Evolutionary conservation across 2,888 invertebrate genomes (phyloP), one percentile per base, ranked within the genome.

Genomic region (Megaustenia siamemsis): DNA sequence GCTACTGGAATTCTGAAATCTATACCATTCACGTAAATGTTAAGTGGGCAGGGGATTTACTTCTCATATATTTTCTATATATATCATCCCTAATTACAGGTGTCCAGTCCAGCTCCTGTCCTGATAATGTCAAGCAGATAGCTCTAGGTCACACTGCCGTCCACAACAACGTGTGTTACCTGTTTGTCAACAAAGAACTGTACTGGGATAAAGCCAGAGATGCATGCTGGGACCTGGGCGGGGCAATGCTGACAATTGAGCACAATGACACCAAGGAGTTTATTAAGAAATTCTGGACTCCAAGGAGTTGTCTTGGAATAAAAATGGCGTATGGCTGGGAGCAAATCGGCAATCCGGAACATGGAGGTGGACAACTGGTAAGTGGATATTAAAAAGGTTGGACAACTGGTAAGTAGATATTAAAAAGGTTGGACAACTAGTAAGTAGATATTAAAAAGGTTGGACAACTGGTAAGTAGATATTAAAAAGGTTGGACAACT

Each of bases 311-410:
- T 85, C 90, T 35, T 92, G 91, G 92, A 66, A 66, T 69, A 89
- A 86, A 45, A 88, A 90, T 71, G 91, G 92, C 21, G 91, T 91
- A 18, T 92, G 92, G 92, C 89, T 89, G 60, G 92, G 92, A 21
- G 90, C 91, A 10, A 88, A 89, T 84, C 88, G 88, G 56, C 76
- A 86, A 24, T 63, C 86, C 32, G 80, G 88, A 3, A 82, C 80
- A 28, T 92, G 92, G 92, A 85, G 88, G 40, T 92, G 92, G 92
- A 90, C 91, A 32, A 90, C 89, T 86, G 91, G 92, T 92, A 87
- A 45, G 88, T 68, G 12, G 8, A 5, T 68, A 3, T 68, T 15
- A 32, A n/a, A n/a, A n/a, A n/a, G n/a, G n/a, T n/a, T n/a, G n/a
- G n/a, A n/a, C n/a, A n/a, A n/a, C n/a, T n/a, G n/a, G n/a, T n/a